phyloP scores from a whole-genome alignment of 2,113 vertebrate genomes.

The Desmodus rotundus region DNA sequence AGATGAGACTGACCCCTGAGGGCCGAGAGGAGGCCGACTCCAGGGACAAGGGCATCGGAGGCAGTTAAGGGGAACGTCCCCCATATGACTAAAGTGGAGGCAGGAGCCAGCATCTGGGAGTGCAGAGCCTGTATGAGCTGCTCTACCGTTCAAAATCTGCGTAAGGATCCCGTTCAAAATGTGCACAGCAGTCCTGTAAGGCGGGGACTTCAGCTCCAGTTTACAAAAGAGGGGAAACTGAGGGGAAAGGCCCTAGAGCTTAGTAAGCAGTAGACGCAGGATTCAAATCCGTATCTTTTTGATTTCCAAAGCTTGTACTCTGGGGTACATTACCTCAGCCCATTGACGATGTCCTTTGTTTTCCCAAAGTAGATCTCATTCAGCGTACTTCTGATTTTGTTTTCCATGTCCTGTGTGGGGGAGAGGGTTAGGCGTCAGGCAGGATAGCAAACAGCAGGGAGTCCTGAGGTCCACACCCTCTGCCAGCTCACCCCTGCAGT shows the following conservation, averaged over 20 bases:
- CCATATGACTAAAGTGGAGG: background rate
- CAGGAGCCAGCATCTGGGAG: rapidly evolving
- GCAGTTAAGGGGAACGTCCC: rapidly evolving
- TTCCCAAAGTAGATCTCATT: constrained; percentile 99
- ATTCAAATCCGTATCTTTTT: rapidly evolving
- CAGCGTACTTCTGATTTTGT: constrained; percentile 99
- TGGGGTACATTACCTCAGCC: constrained; percentile 89
- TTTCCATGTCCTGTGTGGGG: constrained; percentile 97
- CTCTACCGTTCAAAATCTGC: background rate
- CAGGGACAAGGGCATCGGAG: background rate
- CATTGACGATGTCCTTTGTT: constrained; percentile 99
- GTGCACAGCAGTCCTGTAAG: rapidly evolving
- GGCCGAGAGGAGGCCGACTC: background rate
- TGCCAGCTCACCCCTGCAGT: background rate
- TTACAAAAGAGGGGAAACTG: background rate
- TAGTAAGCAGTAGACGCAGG: background rate
- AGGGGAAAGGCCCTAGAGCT: background rate
- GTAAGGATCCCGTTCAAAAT: too few relatives aligned
- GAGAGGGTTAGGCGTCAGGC: background rate
- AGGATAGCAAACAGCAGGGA: background rate
- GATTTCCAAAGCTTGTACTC: background rate
- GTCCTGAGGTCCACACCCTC: background rate
- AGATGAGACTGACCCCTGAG: background rate
- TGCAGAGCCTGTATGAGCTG: rapidly evolving
- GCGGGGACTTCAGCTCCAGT: rapidly evolving